Base-by-base conservation (phyloP, 2,113 vertebrate species). In the Okapia johnstoni region DNA sequence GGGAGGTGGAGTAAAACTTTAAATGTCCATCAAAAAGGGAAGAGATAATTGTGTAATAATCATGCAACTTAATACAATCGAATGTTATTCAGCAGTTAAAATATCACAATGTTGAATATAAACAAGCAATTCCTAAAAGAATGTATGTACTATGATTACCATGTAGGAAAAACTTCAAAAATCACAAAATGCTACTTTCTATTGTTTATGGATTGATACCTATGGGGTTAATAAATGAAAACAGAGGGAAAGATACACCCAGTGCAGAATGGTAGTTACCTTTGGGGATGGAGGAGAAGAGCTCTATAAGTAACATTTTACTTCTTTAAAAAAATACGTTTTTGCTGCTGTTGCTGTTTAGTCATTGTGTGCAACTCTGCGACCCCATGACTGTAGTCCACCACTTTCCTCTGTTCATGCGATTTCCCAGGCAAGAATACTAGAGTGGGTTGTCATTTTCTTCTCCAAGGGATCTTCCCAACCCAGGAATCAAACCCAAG, bases 11-110 rank as follows among this genome's bases (percentile, higher is more conserved):
- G 7, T 50, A 76, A 43, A 73, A 28, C 66, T 84, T 43, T 50
- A 52, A 70, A 57, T 60, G 17, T 60, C 25, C 33, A 30, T 66
- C 46, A 21, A 58, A 81, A 93, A 55, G 12, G 12, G 16, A 36
- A 28, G 52, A 77, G 30, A 61, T 40, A 21, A 88, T 14, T 40
- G 13, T 33, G 25, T 10, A 63, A 77, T 54, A 36, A 28, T 54
- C 25, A 40, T 77, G 54, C 4, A 57, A n/a, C 26, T 36, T 83
- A 36, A 28, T 57, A 73, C 40, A 88, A 63, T 0, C n/a, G 50
- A 85, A 77, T 66, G 85, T 52, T 50, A 55, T 33, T 61, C 50
- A 66, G 48, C 43, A 96, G 28, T 81, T 83, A 93, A 70, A 83
- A 92, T 46, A 63, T 81, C 48, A 58, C 85, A 50, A 19, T 83